These are phyloP conservation scores for Epinephelus cyanopodus DNA, from an alignment of 2,113 vertebrate species.

Conservation along the genomic window DNA sequence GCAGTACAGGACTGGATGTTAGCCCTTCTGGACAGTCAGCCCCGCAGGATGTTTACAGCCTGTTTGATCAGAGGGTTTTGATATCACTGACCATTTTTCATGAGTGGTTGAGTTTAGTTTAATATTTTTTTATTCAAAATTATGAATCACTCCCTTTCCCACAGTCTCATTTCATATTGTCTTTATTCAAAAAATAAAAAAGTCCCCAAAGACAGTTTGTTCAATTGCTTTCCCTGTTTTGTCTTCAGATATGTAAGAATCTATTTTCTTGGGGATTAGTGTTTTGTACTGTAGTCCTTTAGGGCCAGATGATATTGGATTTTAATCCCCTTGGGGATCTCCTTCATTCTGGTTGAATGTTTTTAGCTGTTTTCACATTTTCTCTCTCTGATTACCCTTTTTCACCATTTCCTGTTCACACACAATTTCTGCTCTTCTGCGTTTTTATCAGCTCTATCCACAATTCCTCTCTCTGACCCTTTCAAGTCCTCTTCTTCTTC, in stretches of 20 bases:
- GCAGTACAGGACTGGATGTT: background rate
- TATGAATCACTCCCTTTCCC: background rate
- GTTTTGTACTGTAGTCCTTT: constrained; percentile 38
- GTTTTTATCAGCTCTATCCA: constrained; percentile 40
- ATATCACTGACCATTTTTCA: background rate
- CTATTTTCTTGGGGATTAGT: constrained; percentile 40
- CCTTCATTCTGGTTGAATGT: constrained; percentile 58
- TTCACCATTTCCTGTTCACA: constrained; percentile 35
- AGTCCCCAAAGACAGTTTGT: constrained; percentile 1
- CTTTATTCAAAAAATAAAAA: constrained; percentile 14
- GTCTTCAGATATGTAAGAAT: constrained; percentile 6
- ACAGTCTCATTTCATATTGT: constrained; percentile 4
- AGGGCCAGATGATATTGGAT: constrained; percentile 51
- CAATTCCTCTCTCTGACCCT: constrained; percentile 39
- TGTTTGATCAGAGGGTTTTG: background rate
- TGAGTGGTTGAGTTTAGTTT: background rate
- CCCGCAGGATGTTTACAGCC: background rate
- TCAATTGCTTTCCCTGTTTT: constrained; percentile 25
- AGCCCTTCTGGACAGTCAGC: background rate
- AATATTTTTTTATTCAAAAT: constrained; percentile 10
- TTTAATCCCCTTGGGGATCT: constrained; percentile 39
- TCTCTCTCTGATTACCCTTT: constrained; percentile 11
- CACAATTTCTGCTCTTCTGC: constrained; percentile 24
- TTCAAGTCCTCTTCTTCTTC: constrained; percentile 12
- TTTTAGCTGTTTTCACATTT: constrained; percentile 34